phyloP scores from a whole-genome alignment of 1,140 invertebrate genomes.

The Pseudoatta argentina region DNA sequence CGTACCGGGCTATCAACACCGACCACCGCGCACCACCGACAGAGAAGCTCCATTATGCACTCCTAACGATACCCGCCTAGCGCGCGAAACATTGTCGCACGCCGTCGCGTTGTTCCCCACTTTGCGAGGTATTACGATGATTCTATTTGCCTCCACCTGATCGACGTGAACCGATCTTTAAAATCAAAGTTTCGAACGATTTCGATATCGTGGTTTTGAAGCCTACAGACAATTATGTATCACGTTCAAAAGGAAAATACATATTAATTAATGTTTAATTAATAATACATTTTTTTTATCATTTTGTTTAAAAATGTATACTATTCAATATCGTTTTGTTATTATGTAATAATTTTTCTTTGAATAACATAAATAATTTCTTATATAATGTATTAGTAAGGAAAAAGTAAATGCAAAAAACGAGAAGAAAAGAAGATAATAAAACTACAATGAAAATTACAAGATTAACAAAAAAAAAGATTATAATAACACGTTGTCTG shows the following conservation, averaged over 20 bases:
- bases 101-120: slow-evolving; percentile 14
- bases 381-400: not conserved
- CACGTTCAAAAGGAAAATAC: not conserved
- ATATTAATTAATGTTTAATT: not conserved
- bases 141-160: slow-evolving; percentile 22
- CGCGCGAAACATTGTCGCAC: slow-evolving; percentile 58
- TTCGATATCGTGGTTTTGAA: slow-evolving; percentile 41
- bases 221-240: not conserved
- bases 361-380: not conserved
- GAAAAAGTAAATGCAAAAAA: not conserved
- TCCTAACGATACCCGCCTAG: slow-evolving; percentile 70
- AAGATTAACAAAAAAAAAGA: not conserved
- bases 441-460: not conserved
- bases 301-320: not conserved
- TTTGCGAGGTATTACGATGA: slow-evolving; percentile 23
- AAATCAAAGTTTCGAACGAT: not conserved
- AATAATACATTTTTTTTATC: not conserved
- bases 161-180: not conserved
- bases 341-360: slow-evolving; percentile 1
- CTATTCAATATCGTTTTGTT: not conserved
- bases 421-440: not conserved
- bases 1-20: slow-evolving; percentile 81
- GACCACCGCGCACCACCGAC: slow-evolving; percentile 78
- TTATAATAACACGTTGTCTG: not conserved
- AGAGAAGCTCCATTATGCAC: slow-evolving; percentile 69